These are phyloP conservation scores for Ecdyonurus torrentis DNA, from an alignment of 2,888 invertebrate genomes.

Conservation along the genomic window DNA sequence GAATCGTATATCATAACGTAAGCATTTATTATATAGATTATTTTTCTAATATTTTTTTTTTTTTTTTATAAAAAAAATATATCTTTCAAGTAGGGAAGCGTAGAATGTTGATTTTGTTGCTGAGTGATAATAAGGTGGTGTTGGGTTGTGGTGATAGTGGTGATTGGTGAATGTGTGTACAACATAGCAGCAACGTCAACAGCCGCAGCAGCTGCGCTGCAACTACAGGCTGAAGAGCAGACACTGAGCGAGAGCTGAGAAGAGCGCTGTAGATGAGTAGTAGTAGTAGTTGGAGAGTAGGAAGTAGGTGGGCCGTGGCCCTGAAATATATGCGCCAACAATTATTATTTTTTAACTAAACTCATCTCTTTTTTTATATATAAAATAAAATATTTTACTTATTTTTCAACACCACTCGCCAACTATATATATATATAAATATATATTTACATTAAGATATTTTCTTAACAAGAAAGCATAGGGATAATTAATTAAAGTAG, in stretches of 20 bases:
- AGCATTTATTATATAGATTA: no score
- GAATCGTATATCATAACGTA: no score
- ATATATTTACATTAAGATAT: no score
- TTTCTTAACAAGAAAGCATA: no score
- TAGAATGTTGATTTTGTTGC: not conserved
- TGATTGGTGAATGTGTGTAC: not conserved
- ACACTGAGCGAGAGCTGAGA: not conserved
- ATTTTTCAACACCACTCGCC: not conserved
- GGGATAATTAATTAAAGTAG: no score
- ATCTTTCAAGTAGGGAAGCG: not conserved
- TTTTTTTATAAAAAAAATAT: no score
- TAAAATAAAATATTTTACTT: no score
- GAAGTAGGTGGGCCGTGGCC: not conserved
- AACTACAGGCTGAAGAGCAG: not conserved
- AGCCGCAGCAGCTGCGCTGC: not conserved
- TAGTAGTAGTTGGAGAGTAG: not conserved
- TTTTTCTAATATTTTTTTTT: no score
- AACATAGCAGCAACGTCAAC: not conserved
- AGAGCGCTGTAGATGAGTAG: not conserved
- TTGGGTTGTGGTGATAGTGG: slow-evolving; percentile 7
- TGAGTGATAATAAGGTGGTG: no score
- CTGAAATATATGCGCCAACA: not conserved
- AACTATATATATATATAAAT: no score
- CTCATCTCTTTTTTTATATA: no score
- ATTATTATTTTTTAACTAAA: no score